Evolutionary conservation across 2,113 vertebrate species (phyloP).

Genomic region (Pandion haliaetus): DNA sequence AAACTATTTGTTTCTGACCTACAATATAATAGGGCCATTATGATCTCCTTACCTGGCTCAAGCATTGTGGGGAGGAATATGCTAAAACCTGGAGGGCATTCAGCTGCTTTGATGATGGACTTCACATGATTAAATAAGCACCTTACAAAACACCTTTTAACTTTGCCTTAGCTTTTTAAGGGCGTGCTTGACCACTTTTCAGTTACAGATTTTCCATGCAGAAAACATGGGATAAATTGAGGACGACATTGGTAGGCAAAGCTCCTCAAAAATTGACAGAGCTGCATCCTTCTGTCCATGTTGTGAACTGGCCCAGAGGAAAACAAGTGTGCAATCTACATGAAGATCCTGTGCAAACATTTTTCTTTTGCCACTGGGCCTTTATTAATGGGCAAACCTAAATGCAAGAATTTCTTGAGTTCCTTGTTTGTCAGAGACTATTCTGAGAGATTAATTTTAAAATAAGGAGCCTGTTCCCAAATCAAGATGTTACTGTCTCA

Average conservation of each 20-base stretch:
- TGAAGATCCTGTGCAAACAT: not conserved
- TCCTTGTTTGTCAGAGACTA: not conserved
- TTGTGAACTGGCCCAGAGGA: not conserved
- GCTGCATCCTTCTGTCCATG: not conserved
- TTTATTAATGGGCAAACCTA: not conserved
- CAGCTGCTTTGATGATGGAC: not conserved
- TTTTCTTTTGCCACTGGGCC: not conserved
- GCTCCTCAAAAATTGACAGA: not conserved
- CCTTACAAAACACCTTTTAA: not conserved
- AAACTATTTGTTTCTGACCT: not conserved
- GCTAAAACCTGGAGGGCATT: not conserved
- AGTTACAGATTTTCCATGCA: too few relatives aligned
- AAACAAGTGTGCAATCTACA: not conserved
- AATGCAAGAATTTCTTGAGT: not conserved
- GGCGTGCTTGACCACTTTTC: not conserved
- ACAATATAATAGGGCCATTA: rapidly evolving
- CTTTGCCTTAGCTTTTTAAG: not conserved
- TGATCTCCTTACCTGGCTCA: not conserved
- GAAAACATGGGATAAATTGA: not conserved
- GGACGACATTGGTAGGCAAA: too few relatives aligned
- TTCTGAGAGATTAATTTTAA: not conserved
- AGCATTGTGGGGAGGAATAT: not conserved
- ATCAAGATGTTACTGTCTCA: not conserved
- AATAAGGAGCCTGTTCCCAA: not conserved
- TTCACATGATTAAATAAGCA: not conserved